phyloP scores from a whole-genome alignment of 2,797 vertebrate genomes.

The Xenops minutus region DNA sequence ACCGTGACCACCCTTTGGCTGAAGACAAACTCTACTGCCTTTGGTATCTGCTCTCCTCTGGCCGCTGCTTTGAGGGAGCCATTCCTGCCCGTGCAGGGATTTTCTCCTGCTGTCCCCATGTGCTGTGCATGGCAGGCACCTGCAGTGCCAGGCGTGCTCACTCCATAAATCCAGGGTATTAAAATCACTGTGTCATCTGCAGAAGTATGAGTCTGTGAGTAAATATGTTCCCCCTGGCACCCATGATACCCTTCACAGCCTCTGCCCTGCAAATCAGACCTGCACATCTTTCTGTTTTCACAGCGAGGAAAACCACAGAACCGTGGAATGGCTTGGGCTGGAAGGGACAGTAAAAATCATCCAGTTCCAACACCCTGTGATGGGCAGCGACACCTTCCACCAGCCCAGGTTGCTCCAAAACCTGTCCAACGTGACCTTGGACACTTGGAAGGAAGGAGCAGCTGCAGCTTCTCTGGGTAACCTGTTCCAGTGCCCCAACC shows the following conservation, averaged over 20 bases:
- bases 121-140: background rate
- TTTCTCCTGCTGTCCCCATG: background rate
- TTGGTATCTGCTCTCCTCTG: background rate
- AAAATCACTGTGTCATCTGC: background rate
- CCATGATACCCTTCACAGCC: background rate
- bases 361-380: background rate
- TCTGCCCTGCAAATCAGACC: background rate
- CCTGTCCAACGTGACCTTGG: background rate
- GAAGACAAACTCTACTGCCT: fast-evolving
- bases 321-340: background rate
- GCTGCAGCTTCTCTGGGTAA: background rate
- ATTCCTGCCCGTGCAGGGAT: background rate
- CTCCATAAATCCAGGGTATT: background rate
- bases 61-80: background rate
- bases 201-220: background rate
- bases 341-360: background rate
- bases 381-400: background rate
- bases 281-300: background rate
- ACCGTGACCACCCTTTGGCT: fast-evolving
- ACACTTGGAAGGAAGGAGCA: background rate
- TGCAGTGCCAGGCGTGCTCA: background rate
- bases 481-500: background rate
- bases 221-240: background rate
- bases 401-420: background rate
- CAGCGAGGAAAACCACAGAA: background rate